Evolutionary conservation across 2,888 invertebrate genomes (phyloP), one percentile per base, ranked within the genome.

Genomic region (Cotesia congregata): DNA sequence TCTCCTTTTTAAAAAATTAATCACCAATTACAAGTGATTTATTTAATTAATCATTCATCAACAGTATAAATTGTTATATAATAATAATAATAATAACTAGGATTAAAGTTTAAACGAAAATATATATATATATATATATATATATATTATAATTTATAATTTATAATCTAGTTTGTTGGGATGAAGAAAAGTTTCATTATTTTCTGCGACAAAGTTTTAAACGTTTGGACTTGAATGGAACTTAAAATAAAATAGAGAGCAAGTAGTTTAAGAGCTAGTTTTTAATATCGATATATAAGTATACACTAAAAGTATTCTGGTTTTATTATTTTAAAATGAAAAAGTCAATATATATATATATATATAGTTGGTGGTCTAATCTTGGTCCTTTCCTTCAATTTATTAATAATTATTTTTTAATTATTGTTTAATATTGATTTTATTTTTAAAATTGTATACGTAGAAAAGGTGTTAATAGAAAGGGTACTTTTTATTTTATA

Each of bases 171-270:
- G 50, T 38, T 50, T 61, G 38, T 40, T 39, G 67, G 38, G 39
- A 61, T 17, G 40, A 74, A 74, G 40, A 68, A 68, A 68, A 72
- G 62, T 62, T 17, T 61, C 30, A 30, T 30, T 17, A 65, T 65
- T 61, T 59, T 62, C 72, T 41, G 20, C 15, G 62, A 17, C 9
- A 62, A 39, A 38, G 61, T 72, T 62, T 39, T 69, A 39, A 72
- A 72, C 38, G 39, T 30, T 62, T 62, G 72, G 38, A 9, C 12
- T 7, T 41, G 41, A 68, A 17, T 50, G 59, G 7, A 9, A 40
- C 30, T 17, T 30, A n/a, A 70, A n/a, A 70, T 40, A 60, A 71
- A 71, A 61, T 20, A 71, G 38, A 39, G 61, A 30, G 30, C 39
- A 15, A 3, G 39, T 61, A 71, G 39, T 71, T 70, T 70, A 50